Evolutionary conservation across 2,888 invertebrate species (phyloP), one percentile per base, ranked within the genome.

Genomic region (Panopea generosa): DNA sequence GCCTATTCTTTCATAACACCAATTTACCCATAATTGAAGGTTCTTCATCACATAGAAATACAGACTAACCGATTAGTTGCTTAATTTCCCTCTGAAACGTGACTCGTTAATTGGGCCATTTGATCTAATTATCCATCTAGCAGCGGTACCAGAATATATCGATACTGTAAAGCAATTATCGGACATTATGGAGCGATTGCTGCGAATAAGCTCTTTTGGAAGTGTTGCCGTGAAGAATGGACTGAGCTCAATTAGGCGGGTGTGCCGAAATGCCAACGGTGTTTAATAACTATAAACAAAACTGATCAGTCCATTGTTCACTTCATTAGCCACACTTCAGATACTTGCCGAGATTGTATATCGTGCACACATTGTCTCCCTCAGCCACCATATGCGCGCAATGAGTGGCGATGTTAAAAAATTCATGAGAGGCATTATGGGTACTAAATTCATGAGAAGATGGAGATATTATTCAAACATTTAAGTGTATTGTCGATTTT

Each of bases 281-380:
- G 18, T n/a, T 20, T 56, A 56, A 56, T 33, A n/a, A 38, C 2
- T 33, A 66, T 72, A 72, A 66, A 66, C 72, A 66, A 60, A 43
- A 47, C 29, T 62, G 62, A 73, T 73, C 73, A 68, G 56, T 14
- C 67, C 43, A 73, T 73, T 73, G 73, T 73, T 61, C 67, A 63
- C 62, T 73, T 73, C 73, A 73, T 73, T 73, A 73, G 57, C 2
- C 55, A 33, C 40, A 52, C 47, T 52, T 73, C 27, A 49, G 73
- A 73, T 73, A 45, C 45, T 62, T 43, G 49, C 38, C 40, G 55
- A 55, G 56, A 65, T 65, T 56, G n/a, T n/a, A 2, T 27, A n/a
- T 9, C 2, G 22, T 16, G 11, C 20, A 45, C 45, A 66, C 40
- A 55, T 62, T 61, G 52, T 45, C 55, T 29, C 53, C 61, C 50